These are phyloP conservation scores for Lomographa bimaculata DNA, from an alignment of 2,888 invertebrate species.

Conservation along the genomic window DNA sequence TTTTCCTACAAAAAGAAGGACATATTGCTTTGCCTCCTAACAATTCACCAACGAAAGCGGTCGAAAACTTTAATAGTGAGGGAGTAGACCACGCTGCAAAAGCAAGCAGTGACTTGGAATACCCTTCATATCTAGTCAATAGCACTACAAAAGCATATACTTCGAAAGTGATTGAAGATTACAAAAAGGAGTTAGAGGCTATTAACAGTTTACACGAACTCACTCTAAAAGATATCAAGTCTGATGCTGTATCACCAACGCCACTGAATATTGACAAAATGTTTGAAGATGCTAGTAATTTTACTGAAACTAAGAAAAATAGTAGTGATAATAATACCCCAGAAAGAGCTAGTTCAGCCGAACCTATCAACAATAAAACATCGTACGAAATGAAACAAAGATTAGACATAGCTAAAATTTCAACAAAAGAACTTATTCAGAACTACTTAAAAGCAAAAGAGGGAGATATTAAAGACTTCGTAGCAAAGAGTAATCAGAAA, in stretches of 20 bases:
- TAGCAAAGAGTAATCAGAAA: slow-evolving; percentile 52
- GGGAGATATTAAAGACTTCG: slow-evolving; percentile 55
- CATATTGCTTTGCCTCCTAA: slow-evolving; percentile 65
- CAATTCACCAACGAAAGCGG: slow-evolving; percentile 60
- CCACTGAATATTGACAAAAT: slow-evolving; percentile 72
- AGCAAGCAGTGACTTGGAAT: slow-evolving; percentile 52
- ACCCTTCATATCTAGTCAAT: slow-evolving; percentile 72
- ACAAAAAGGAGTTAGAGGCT: slow-evolving; percentile 76
- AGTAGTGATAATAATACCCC: slow-evolving; percentile 40
- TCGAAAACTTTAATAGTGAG: slow-evolving; percentile 35
- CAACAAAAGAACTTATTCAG: slow-evolving; percentile 73
- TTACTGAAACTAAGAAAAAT: slow-evolving; percentile 46
- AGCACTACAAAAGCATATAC: slow-evolving; percentile 77
- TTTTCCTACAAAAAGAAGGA: slow-evolving; percentile 72
- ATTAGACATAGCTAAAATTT: slow-evolving; percentile 65
- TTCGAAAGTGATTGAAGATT: slow-evolving; percentile 79
- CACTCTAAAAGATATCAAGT: slow-evolving; percentile 76
- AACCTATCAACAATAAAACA: slow-evolving; percentile 46
- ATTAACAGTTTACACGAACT: slow-evolving; percentile 76
- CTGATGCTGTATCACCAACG: slow-evolving; percentile 70
- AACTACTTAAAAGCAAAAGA: slow-evolving; percentile 77
- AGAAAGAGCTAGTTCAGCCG: slow-evolving; percentile 36
- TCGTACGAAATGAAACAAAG: slow-evolving; percentile 47
- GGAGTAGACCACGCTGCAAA: slow-evolving; percentile 22
- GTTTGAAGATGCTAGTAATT: slow-evolving; percentile 59